These are phyloP conservation scores for Gobionotothen gibberifrons DNA, from an alignment of 2,797 vertebrate genomes.

Conservation along the genomic window DNA sequence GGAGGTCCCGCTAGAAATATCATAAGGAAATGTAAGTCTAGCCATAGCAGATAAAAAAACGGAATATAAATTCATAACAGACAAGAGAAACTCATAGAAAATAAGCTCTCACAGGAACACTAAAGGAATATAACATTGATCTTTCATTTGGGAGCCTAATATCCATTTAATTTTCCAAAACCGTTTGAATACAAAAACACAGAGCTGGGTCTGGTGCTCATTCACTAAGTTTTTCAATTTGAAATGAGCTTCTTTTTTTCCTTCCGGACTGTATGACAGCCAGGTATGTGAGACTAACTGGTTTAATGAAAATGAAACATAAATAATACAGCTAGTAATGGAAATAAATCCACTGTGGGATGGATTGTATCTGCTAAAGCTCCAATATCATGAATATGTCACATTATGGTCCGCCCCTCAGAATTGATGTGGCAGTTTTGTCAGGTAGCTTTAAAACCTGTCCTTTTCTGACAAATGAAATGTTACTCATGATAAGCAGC, in stretches of 20 bases:
- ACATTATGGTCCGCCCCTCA: neutral
- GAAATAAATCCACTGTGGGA: neutral
- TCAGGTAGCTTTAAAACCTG: conserved; percentile 14
- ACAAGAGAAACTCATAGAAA: conserved; percentile 37
- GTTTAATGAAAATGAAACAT: conserved; percentile 1
- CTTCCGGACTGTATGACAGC: conserved; percentile 10
- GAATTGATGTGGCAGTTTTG: conserved; percentile 27
- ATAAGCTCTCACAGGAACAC: conserved; percentile 21
- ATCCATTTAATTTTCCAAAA: conserved; percentile 49
- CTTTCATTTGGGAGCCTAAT: conserved; percentile 41
- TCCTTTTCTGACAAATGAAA: conserved; percentile 14
- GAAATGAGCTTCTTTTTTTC: neutral
- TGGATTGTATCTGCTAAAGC: conserved; percentile 15
- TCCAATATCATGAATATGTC: conserved; percentile 6
- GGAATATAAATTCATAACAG: conserved; percentile 35
- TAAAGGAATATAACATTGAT: conserved; percentile 48
- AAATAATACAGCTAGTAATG: neutral
- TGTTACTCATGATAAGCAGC: neutral
- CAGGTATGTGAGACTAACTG: neutral
- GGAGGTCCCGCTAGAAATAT: conserved; percentile 35
- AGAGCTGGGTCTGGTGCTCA: neutral
- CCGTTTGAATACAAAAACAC: conserved; percentile 18
- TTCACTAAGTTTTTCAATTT: conserved; percentile 21
- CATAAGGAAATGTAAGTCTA: conserved; percentile 27
- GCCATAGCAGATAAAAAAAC: conserved; percentile 37